These are phyloP conservation scores for Nannobrachium achirus DNA, from an alignment of 2,113 vertebrate species.

Conservation along the genomic window DNA sequence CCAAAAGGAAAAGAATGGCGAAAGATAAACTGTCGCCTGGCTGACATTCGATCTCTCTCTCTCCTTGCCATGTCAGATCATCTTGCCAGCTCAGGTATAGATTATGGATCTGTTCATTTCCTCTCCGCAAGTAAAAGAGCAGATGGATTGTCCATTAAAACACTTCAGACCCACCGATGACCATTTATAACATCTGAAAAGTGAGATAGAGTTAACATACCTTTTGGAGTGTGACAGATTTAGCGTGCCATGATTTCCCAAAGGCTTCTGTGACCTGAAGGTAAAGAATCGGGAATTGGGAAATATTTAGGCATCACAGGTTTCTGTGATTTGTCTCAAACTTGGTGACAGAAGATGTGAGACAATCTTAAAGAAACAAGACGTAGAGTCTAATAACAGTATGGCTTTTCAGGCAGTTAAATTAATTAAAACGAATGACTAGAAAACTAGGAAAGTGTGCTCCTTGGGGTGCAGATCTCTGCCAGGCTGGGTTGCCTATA, in stretches of 20 bases:
- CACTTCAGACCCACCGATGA: constrained; percentile 51
- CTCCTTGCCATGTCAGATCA: constrained; percentile 30
- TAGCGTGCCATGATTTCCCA: constrained; percentile 64
- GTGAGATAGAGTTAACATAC: constrained; percentile 51
- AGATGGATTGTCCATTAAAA: constrained; percentile 74
- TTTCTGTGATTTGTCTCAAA: constrained; percentile 36
- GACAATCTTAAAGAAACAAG: constrained; percentile 11
- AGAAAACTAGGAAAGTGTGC: too few species aligned
- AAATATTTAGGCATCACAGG: constrained; percentile 49
- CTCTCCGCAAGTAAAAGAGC: constrained; percentile 54
- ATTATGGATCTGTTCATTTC: constrained; percentile 69
- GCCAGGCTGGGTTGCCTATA: too few species aligned
- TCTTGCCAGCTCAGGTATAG: constrained; percentile 55
- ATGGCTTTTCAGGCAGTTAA: too few species aligned
- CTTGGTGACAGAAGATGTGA: constrained; percentile 27
- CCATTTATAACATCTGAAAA: constrained; percentile 52
- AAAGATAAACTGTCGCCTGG: constrained; percentile 48
- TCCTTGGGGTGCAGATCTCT: too few species aligned
- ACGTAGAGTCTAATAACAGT: too few species aligned
- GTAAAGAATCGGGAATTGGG: constrained; percentile 40
- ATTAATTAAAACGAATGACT: too few species aligned
- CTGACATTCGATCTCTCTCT: constrained; percentile 55
- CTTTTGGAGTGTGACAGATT: constrained; percentile 57
- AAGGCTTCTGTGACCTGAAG: constrained; percentile 47
- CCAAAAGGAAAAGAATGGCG: constrained; percentile 43